Conservation (phyloP, 1,140 invertebrate species). For the Magallana ariakensis region DNA sequence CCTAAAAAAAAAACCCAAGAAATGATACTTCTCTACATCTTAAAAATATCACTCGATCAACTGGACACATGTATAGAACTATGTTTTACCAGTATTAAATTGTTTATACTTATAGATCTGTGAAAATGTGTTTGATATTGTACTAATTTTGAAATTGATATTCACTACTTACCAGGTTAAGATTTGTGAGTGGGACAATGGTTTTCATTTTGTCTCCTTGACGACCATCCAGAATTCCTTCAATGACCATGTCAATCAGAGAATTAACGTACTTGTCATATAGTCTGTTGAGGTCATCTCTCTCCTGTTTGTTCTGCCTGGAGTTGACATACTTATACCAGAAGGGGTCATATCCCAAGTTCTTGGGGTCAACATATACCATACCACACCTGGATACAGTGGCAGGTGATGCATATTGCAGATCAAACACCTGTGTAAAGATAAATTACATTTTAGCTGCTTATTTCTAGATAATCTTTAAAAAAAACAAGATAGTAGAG, state of each 20-base stretch:
- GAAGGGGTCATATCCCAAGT: constrained; percentile 91
- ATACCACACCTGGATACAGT: constrained; percentile 81
- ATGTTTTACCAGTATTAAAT: too few species aligned
- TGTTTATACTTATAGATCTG: too few species aligned
- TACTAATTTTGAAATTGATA: too few species aligned
- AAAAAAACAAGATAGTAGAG: background rate
- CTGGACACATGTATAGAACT: too few species aligned
- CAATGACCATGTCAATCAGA: constrained; percentile 87
- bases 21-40: too few species aligned
- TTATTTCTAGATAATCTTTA: too few species aligned
- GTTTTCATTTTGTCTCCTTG: constrained; percentile 87
- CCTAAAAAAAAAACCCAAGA: constrained; percentile 79
- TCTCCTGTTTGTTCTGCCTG: constrained; percentile 73
- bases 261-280: constrained; percentile 88
- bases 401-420: constrained; percentile 84
- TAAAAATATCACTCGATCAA: too few species aligned
- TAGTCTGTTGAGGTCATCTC: constrained; percentile 81
- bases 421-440: constrained; percentile 87
- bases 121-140: too few species aligned
- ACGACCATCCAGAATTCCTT: constrained; percentile 86
- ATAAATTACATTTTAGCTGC: background rate
- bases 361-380: constrained; percentile 88
- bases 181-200: constrained; percentile 89
- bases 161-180: constrained; percentile 87
- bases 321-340: constrained; percentile 87